Conservation (phyloP, 2,888 invertebrate species). For the Coecobrya sp. region DNA sequence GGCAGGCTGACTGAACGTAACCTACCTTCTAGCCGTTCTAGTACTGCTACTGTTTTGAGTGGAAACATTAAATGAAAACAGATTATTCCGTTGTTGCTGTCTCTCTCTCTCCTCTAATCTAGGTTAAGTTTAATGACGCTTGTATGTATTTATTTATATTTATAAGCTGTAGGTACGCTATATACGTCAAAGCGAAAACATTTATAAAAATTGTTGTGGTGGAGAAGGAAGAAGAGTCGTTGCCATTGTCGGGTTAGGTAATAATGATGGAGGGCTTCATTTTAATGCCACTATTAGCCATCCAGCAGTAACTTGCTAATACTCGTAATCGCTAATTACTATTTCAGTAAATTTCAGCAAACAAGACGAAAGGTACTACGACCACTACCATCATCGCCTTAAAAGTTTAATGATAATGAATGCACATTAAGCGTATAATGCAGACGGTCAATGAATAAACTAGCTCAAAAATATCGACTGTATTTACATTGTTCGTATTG, state of each 20-base stretch:
- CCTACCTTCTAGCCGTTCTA: neutral
- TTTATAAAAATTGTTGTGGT: neutral
- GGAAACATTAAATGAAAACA: conserved; percentile 23
- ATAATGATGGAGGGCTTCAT: neutral
- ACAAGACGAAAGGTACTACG: neutral
- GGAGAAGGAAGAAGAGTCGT: neutral
- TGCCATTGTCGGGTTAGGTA: neutral
- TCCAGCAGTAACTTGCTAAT: neutral
- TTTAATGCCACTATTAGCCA: neutral
- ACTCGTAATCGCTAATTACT: neutral
- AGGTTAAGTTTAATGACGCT: conserved; percentile 56
- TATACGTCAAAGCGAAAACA: neutral
- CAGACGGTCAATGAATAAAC: neutral
- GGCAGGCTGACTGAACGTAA: neutral
- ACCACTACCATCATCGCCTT: neutral
- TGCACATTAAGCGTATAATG: neutral
- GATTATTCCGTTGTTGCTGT: conserved; percentile 26
- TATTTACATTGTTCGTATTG: neutral
- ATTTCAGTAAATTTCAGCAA: neutral
- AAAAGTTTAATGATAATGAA: neutral
- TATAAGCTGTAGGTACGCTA: neutral
- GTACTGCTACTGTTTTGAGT: neutral
- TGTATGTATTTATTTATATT: neutral
- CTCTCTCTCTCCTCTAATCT: conserved; percentile 8
- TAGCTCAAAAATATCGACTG: neutral